Base-by-base conservation (phyloP, 2,888 invertebrate species). In the Junonia oenone region DNA sequence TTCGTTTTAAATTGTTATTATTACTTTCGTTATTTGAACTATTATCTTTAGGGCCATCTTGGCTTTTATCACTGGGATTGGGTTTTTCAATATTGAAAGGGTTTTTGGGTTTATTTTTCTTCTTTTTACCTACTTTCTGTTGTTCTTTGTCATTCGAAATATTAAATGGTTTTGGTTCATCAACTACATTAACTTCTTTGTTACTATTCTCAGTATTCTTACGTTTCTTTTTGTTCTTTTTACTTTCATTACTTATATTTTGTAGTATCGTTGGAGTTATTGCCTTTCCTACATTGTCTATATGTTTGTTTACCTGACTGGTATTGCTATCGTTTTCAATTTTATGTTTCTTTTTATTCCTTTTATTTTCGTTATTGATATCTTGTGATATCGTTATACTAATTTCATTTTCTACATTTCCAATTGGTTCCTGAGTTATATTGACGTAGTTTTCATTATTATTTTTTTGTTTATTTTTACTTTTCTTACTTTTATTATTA, bases 21-120 rank as follows among this genome's bases (percentile, higher is more conserved):
- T 64, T 43, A 26, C 60, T 49, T 49, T 35, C n/a, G 2, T 33
- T 9, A 3, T 38, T 48, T 9, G 15, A 37, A 31, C n/a, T 13
- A 33, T 33, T 19, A 19, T 9, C 13, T 13, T 9, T 43, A 19
- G 33, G 22, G 3, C n/a, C 27, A 14, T 3, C 8, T 22, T 22
- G 9, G 8, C 3, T 33, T 9, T 11, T 6, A n/a, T 13, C 22
- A 19, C 73, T 78, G 35, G 78, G 76, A 50, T 59, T 13, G n/a
- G 43, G n/a, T n/a, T n/a, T 43, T 22, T 83, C 82, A 15, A 83
- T 67, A 49, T 67, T 54, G 58, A 81, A 78, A 2, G 63, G 58
- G 15, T 68, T 66, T 58, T 68, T 74, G 2, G 62, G 63, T 59
- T 76, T 77, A 46, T 72, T 78, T 52, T 76, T 81, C 61, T 73